Percentiles rank a stretch among this genome's conserved stretches.
Conservation (phyloP, 2,113 vertebrate genomes). For the Austrofundulus limnaeus region DNA sequence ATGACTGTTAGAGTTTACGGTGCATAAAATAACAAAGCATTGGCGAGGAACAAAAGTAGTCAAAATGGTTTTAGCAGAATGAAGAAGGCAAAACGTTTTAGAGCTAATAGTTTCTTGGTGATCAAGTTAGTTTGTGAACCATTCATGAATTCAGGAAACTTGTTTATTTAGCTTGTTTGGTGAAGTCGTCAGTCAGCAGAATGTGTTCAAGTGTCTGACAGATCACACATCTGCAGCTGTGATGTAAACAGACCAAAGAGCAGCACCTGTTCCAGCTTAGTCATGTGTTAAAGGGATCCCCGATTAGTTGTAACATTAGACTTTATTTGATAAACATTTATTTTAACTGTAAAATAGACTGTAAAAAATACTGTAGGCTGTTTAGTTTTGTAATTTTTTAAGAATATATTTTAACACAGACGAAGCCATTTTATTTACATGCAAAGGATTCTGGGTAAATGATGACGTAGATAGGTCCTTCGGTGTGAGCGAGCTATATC, state of each 20-base stretch:
- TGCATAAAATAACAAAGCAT: slow-evolving; percentile 20
- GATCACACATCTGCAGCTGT: neutral
- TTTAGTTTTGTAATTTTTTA: no score
- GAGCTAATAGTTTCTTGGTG: slow-evolving; percentile 26
- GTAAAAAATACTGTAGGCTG: no score
- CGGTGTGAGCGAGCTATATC: no score
- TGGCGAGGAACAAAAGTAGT: slow-evolving; percentile 10
- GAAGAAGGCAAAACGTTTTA: slow-evolving; percentile 9
- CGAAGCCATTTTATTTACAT: no score
- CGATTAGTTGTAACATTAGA: no score
- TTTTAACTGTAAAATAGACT: no score
- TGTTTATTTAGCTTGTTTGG: neutral
- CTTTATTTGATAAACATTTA: no score
- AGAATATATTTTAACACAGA: no score
- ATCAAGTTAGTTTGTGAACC: slow-evolving; percentile 44
- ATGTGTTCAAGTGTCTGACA: neutral
- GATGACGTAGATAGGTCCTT: no score
- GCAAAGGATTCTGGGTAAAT: no score
- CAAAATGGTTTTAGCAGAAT: slow-evolving; percentile 7
- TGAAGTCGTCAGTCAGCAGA: slow-evolving; percentile 36
- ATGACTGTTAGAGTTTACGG: slow-evolving; percentile 24
- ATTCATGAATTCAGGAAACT: slow-evolving; percentile 22
- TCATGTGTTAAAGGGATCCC: slow-evolving; percentile 1
- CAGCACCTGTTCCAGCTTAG: slow-evolving; percentile 20
- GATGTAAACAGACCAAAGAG: slow-evolving; percentile 26